phyloP scores from a whole-genome alignment of 2,113 vertebrate genomes.

The Alosa alosa region DNA sequence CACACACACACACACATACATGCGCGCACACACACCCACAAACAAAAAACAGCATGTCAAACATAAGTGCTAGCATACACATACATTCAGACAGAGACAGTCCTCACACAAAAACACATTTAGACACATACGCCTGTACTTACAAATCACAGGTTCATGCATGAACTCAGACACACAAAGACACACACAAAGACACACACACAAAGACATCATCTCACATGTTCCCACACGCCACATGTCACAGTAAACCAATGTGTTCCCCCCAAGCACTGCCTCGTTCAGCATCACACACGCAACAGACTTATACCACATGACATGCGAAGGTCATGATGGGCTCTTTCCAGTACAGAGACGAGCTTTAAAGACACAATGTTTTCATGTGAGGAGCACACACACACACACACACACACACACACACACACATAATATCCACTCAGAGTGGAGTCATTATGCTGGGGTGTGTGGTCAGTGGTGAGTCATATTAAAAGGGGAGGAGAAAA shows the following conservation, averaged over 20 bases:
- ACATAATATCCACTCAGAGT: background rate
- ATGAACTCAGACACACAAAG: no score
- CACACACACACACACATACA: background rate
- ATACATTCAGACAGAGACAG: no score
- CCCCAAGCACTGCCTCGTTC: background rate
- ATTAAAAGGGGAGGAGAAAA: background rate
- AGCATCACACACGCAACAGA: background rate
- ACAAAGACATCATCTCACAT: background rate
- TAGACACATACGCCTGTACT: no score
- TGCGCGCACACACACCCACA: no score
- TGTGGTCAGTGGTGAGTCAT: slow-evolving; percentile 14
- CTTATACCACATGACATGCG: background rate
- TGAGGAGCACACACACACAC: background rate
- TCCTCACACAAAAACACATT: no score
- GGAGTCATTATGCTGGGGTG: background rate
- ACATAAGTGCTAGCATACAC: no score
- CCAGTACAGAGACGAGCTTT: background rate
- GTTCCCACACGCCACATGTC: background rate
- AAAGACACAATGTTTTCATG: background rate
- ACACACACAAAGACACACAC: no score
- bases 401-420: background rate
- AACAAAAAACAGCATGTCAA: no score
- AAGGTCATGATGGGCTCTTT: background rate
- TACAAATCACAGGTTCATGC: no score
- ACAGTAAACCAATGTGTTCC: background rate